A percentile compares a stretch with the other conserved stretches of the same genome.
These are phyloP conservation scores for Branchinecta lindahli DNA, from an alignment of 1,140 invertebrate genomes.

Conservation along the genomic window DNA sequence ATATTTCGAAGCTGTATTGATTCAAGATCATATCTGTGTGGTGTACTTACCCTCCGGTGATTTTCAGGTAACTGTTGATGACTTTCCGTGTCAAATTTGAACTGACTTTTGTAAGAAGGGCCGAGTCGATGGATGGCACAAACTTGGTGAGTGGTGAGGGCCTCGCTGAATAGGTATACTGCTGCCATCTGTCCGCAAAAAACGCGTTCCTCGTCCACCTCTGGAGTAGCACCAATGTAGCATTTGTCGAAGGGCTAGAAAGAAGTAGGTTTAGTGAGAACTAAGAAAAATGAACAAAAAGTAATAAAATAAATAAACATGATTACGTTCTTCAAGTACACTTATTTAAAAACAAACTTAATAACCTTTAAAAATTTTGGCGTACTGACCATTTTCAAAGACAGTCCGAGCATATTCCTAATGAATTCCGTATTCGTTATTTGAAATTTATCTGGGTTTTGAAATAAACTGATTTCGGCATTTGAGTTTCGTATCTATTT, in stretches of 20 bases:
- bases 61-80: conserved; percentile 85
- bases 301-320: background rate
- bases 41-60: conserved; percentile 72
- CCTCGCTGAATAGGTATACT: conserved; percentile 94
- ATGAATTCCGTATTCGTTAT: too few species aligned
- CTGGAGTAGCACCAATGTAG: conserved; percentile 90
- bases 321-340: conserved; percentile 2
- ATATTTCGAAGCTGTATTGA: too few species aligned
- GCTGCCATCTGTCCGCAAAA: conserved; percentile 99
- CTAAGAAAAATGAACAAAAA: conserved; percentile 7
- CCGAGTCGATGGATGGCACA: conserved; percentile 90
- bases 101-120: conserved; percentile 96
- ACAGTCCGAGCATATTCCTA: too few species aligned
- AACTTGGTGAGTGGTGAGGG: conserved; percentile 77
- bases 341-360: background rate
- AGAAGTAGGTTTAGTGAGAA: conserved; percentile 22
- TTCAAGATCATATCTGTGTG: background rate
- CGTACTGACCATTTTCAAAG: too few species aligned
- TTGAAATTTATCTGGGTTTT: too few species aligned
- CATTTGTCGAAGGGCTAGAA: conserved; percentile 95
- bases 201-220: conserved; percentile 85
- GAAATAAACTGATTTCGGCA: too few species aligned
- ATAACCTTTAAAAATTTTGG: too few species aligned
- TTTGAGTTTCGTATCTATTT: too few species aligned
- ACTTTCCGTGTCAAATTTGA: conserved; percentile 96